Evolutionary conservation across 2,113 vertebrate species (phyloP), one percentile per base, ranked within the genome.

Genomic region (Andinoacara biseriatus): DNA sequence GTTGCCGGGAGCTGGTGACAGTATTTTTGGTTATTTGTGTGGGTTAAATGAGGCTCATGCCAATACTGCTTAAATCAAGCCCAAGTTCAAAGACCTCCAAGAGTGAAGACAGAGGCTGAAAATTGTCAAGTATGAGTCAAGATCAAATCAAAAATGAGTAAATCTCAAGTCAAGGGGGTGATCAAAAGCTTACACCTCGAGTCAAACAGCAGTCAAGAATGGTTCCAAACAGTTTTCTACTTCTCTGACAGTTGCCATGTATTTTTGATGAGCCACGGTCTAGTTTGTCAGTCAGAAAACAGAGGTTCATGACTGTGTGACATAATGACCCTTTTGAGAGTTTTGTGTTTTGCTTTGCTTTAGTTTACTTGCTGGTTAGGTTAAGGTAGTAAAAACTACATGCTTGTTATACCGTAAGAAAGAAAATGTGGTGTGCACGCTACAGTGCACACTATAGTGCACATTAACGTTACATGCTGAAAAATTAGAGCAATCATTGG

Each of bases 181-280:
- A 52, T 52, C 0, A 52, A 72, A 24, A 52, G 17, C 43, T 13
- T 52, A 10, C 9, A 49, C 0, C 24, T 43, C 2, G 43, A 52
- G 26, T 72, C 43, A 52, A 0, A 72, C 31, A 31, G 3, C 24
- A 52, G 26, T 52, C 65, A 0, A 52, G 49, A 72, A 20, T 31
- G 29, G 52, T 14, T 3, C 65, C 24, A 52, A 8, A 52, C 26
- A 52, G 65, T 20, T 49, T 52, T 72, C 20, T 52, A 72, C 24
- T 72, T 72, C 3, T 9, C 0, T 0, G 24, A 52, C 43, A 52
- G 26, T 2, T 20, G 1, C 43, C 0, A 67, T 57, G 10, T 5
- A 46, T 67, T 46, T 67, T 46, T 67, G 15, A 67, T 18, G 14
- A 67, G 40, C 17, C 8, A 0, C 5, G 22, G 40, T 67, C 22